phyloP scores from a whole-genome alignment of 1,140 invertebrate species.

The Druon quercuslanigerum region DNA sequence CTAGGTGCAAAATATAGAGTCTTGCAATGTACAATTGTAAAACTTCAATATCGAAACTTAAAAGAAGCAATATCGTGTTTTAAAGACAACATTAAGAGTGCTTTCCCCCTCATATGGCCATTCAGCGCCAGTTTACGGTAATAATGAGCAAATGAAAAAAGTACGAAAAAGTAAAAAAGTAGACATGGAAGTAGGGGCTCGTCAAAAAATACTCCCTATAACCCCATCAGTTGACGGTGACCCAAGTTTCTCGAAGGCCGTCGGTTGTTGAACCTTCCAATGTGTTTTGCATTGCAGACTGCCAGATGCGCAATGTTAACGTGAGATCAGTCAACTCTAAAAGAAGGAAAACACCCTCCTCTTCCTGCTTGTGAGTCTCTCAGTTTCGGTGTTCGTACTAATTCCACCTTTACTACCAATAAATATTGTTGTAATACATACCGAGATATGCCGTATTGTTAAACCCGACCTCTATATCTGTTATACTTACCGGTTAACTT shows the following conservation, averaged over 20 bases:
- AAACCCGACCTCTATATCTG: constrained; percentile 55
- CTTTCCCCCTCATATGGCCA: no score
- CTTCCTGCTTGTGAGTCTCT: constrained; percentile 84
- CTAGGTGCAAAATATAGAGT: no score
- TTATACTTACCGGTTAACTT: constrained; percentile 44
- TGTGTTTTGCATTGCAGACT: constrained; percentile 82
- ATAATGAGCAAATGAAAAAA: constrained; percentile 33
- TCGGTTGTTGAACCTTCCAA: constrained; percentile 75
- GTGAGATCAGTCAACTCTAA: constrained; percentile 84
- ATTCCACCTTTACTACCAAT: constrained; percentile 69
- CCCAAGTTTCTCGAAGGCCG: constrained; percentile 57
- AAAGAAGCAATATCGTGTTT: neutral
- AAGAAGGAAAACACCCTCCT: constrained; percentile 82
- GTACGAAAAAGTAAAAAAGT: constrained; percentile 39
- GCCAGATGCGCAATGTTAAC: constrained; percentile 85
- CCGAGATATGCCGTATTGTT: constrained; percentile 60
- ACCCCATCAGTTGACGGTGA: constrained; percentile 40
- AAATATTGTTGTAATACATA: constrained; percentile 67
- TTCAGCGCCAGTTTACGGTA: neutral
- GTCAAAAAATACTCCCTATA: constrained; percentile 4
- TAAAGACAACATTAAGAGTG: no score
- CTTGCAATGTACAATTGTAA: no score
- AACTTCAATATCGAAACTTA: neutral
- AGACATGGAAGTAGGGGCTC: constrained; percentile 33
- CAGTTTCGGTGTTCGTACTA: constrained; percentile 79